Base-by-base conservation (phyloP, 2,113 vertebrate genomes). In the Phocoena sinus region DNA sequence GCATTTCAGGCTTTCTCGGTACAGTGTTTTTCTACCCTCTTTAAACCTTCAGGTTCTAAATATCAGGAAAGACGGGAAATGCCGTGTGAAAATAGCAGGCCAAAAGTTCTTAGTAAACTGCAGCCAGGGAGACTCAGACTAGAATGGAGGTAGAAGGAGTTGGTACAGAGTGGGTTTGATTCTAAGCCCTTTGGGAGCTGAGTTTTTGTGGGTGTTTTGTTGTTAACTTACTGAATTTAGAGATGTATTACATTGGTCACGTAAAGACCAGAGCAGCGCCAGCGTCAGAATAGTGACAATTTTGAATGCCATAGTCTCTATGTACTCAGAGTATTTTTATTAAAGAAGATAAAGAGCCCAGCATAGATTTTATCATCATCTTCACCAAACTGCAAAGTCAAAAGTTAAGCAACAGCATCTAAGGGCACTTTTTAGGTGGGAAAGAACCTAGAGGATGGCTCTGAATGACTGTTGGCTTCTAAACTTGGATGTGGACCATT, bases 361-460 rank as follows among this genome's bases (percentile, higher is more conserved):
- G 84, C 83, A 62, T 50, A 94, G 96, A 96, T 97, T 95, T 91
- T 85, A 56, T 76, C 94, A 74, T 97, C 89, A 74, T 79, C 90
- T 92, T 63, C 84, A 76, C 71, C 73, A 81, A 97, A 56, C 6
- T 97, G 81, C 84, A 83, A 81, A 81, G 95, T 84, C 95, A 50
- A 80, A 98, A 92, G 73, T 97, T 63, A n/a, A 94, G 70, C 56
- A 93, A 68, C 47, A 96, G 92, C 82, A 62, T 60, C 80, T 47
- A 21, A 77, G 90, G 92, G 67, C 83, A 14, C 91, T 71, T 81
- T 86, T 90, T 71, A 2, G 3, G 97, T 83, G 81, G 94, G 73
- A 80, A 58, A 36, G 20, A 92, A 95, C 18, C n/a, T 81, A 88
- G 96, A 98, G 95, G 14, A 99, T 99, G 99, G 98, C 98, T 98